Evolutionary conservation across 2,797 vertebrate genomes (phyloP).

Genomic region (Echeneis naucrates): DNA sequence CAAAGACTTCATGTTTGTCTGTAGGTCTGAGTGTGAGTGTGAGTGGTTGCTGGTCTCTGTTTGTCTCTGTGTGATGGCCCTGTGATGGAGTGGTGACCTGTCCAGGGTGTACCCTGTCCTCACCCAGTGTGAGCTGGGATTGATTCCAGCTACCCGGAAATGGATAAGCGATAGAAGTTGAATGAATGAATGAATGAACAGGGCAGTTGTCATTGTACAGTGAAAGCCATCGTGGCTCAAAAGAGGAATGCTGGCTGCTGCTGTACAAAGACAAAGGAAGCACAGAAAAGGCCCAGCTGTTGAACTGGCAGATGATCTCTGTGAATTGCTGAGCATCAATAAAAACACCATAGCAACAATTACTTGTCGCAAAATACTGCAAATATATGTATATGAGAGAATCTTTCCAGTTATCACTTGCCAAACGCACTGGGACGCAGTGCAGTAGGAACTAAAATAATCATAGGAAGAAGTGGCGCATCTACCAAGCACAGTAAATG

Average conservation of each 20-base stretch:
- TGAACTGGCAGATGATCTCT: conserved; percentile 1
- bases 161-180: too few relatives aligned
- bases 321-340: conserved; percentile 2
- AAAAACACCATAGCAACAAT: conserved; percentile 16
- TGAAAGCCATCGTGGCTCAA: conserved; percentile 9
- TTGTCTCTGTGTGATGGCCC: too few relatives aligned
- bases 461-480: conserved; percentile 23
- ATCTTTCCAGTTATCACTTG: not conserved
- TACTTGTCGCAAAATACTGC: not conserved
- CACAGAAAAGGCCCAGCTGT: not conserved
- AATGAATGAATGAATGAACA: too few relatives aligned
- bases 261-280: conserved; percentile 1
- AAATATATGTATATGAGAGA: conserved; percentile 6
- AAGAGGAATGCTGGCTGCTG: not conserved
- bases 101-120: too few relatives aligned
- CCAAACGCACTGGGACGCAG: not conserved
- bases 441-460: not conserved
- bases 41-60: too few relatives aligned
- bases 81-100: too few relatives aligned
- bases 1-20: too few relatives aligned
- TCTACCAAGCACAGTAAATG: conserved; percentile 17
- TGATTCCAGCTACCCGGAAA: too few relatives aligned
- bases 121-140: too few relatives aligned
- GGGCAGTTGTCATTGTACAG: conserved; percentile 1
- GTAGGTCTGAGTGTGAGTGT: too few relatives aligned